phyloP scores from a whole-genome alignment of 64 coral and sea anemone species.

The Orbicella faveolata region DNA sequence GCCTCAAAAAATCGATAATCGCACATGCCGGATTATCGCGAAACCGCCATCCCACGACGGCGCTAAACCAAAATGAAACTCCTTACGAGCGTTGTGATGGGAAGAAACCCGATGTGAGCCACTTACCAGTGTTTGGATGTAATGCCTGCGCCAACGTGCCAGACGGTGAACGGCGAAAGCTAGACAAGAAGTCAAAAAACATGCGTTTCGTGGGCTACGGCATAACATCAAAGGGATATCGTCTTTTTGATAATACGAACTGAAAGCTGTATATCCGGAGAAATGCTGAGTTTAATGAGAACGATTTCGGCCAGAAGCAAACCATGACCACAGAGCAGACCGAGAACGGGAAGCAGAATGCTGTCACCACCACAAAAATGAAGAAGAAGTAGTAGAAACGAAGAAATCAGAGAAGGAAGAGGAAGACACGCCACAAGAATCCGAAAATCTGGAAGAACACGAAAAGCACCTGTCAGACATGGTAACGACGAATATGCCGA shows the following conservation, averaged over 20 bases:
- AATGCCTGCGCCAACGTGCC: conserved; percentile 44
- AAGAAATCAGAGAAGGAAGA: background rate
- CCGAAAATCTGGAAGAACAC: background rate
- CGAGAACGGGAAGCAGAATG: background rate
- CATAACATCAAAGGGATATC: conserved; percentile 43
- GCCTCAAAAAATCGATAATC: conserved; percentile 23
- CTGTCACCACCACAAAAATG: background rate
- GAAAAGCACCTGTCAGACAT: conserved; percentile 45
- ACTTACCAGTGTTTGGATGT: conserved; percentile 60
- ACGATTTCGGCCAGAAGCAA: background rate
- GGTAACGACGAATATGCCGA: conserved; percentile 31
- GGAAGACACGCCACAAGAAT: background rate
- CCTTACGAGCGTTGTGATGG: conserved; percentile 56
- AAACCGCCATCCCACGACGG: conserved; percentile 48
- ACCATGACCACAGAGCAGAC: background rate
- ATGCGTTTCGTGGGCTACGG: conserved; percentile 60
- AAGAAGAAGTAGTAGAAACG: background rate
- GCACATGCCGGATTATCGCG: conserved; percentile 11
- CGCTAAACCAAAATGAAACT: conserved; percentile 34
- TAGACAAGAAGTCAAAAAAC: conserved; percentile 34
- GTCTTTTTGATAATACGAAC: conserved; percentile 43
- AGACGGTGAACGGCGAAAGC: conserved; percentile 18
- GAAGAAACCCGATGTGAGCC: conserved; percentile 42
- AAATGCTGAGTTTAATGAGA: conserved; percentile 60
- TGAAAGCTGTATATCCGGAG: conserved; percentile 43